Conservation (phyloP, 1,140 invertebrate species). For the Saccostrea echinata region DNA sequence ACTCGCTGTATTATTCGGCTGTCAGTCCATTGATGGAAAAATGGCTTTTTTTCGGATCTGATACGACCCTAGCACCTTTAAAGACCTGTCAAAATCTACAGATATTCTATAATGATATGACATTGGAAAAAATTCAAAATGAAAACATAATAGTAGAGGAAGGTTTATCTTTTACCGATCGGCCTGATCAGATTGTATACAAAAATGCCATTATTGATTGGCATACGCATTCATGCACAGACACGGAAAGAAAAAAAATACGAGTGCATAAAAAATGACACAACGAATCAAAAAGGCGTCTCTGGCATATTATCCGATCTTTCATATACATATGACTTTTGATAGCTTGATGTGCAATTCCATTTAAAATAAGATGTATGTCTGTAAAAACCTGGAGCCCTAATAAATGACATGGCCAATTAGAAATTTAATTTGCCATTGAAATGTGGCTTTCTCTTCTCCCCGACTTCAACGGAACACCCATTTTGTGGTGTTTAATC, state of each 20-base stretch:
- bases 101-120: slow-evolving; percentile 36
- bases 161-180: neutral
- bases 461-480: slow-evolving; percentile 15
- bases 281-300: neutral
- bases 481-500: slow-evolving; percentile 5
- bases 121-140: slow-evolving; percentile 32
- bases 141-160: neutral
- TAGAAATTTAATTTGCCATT: slow-evolving; percentile 19
- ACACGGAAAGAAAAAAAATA: slow-evolving; percentile 17
- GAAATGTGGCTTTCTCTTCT: slow-evolving; percentile 12
- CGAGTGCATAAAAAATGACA: slow-evolving; percentile 16
- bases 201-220: slow-evolving; percentile 11
- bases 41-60: neutral
- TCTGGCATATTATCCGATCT: slow-evolving; percentile 21
- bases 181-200: neutral
- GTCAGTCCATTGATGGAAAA: slow-evolving; percentile 25
- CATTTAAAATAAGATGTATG: neutral
- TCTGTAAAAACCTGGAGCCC: neutral
- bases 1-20: neutral
- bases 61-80: slow-evolving; percentile 31
- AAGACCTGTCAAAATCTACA: slow-evolving; percentile 33
- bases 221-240: slow-evolving; percentile 18
- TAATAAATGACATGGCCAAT: slow-evolving; percentile 10
- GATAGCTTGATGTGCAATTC: neutral
- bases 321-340: slow-evolving; percentile 15